phyloP scores from a whole-genome alignment of 1,140 invertebrate genomes.

The Adelges cooleyi region DNA sequence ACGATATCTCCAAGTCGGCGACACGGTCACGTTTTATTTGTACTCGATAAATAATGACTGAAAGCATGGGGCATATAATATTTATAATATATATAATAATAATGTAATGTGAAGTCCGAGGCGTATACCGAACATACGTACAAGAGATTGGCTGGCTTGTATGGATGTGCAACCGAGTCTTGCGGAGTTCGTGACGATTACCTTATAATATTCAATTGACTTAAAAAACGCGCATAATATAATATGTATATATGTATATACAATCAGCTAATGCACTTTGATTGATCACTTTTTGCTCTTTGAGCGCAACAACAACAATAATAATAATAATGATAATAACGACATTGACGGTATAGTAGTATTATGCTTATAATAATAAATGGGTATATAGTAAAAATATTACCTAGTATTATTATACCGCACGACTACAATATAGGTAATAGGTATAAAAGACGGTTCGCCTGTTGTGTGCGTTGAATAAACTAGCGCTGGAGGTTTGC shows the following conservation, averaged over 20 bases:
- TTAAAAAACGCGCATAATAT: not conserved
- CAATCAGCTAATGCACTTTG: constrained; percentile 13
- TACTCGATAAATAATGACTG: constrained; percentile 17
- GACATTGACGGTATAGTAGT: too few relatives aligned
- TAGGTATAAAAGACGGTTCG: too few relatives aligned
- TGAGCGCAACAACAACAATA: not conserved
- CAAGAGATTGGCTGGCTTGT: not conserved
- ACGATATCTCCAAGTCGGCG: not conserved
- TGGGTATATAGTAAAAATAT: too few relatives aligned
- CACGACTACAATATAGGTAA: too few relatives aligned
- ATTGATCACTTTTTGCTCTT: constrained; percentile 10
- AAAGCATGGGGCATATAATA: not conserved
- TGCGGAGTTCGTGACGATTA: constrained; percentile 24
- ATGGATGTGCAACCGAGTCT: not conserved
- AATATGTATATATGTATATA: too few relatives aligned
- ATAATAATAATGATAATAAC: too few relatives aligned
- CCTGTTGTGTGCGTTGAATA: too few relatives aligned
- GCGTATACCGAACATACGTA: too few relatives aligned
- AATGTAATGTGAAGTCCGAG: not conserved
- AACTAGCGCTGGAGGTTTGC: too few relatives aligned
- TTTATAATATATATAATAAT: too few relatives aligned
- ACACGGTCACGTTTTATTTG: constrained; percentile 26
- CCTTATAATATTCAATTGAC: constrained; percentile 16
- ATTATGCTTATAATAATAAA: too few relatives aligned
- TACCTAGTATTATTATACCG: too few relatives aligned